Base-by-base conservation (phyloP, 2,888 invertebrate genomes). In the Trissonchulus sp. region DNA sequence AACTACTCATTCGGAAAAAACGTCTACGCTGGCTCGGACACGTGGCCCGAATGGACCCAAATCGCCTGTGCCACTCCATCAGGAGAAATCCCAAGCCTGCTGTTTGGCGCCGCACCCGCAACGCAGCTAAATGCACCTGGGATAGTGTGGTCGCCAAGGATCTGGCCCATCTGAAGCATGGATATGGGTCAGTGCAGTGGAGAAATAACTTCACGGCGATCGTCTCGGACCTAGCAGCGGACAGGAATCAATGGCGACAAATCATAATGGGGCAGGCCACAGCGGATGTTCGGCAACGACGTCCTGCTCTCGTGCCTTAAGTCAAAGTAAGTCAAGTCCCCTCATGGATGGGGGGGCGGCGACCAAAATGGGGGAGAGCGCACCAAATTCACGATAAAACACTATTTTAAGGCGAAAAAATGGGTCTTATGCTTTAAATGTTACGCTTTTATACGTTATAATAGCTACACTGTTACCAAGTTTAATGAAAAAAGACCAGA, bases 41-140 rank as follows among this genome's bases (percentile, higher is more conserved):
- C n/a, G 18, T 60, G 18, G 60, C 60, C 60, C 18, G 60, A 60
- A 60, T 60, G 60, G 18, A 18, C 60, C n/a, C n/a, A 18, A 18
- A 60, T 60, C 60, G n/a, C 60, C 18, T 18, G 60, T 60, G 60
- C n/a, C 18, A 60, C 60, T 18, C 60, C n/a, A n/a, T 60, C n/a
- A 18, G 18, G 60, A 18, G 60, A n/a, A 18, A 60, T 60, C 60
- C 18, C 60, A 60, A 60, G n/a, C 60, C 60, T 60, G 60, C 60
- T 60, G 18, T 18, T 60, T 60, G 60, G 60, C 60, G 60, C 18
- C n/a, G 60, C 60, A 60, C 60, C 60, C 60, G 60, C n/a, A n/a
- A n/a, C n/a, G n/a, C n/a, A n/a, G n/a, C n/a, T n/a, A n/a, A 60
- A 60, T 60, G 60, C 60, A 60, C 60, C 18, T 60, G 60, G 60